phyloP scores from a whole-genome alignment of 2,113 vertebrate genomes.

The Chunga burmeisteri region DNA sequence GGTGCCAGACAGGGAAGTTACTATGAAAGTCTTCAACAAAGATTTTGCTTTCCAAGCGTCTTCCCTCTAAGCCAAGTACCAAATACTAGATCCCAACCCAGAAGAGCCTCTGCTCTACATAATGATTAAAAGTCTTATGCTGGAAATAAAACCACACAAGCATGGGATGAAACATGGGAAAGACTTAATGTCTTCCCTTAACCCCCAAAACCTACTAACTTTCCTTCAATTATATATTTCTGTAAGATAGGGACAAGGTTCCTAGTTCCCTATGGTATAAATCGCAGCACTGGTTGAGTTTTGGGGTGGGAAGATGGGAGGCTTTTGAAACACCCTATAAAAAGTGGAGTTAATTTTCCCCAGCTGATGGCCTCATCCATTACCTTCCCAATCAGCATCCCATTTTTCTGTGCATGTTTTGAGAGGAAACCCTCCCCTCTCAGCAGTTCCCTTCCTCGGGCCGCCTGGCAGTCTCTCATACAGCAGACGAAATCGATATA shows the following conservation, averaged over 20 bases:
- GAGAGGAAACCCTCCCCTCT: background rate
- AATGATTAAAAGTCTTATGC: background rate
- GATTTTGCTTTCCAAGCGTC: background rate
- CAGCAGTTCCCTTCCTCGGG: background rate
- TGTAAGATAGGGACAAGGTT: background rate
- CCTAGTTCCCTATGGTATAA: background rate
- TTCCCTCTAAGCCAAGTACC: background rate
- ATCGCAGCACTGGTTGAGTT: fast-evolving
- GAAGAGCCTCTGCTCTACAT: background rate
- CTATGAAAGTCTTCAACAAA: background rate
- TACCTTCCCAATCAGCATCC: background rate
- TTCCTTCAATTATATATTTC: background rate
- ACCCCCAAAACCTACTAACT: background rate
- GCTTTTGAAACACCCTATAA: background rate
- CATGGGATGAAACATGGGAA: background rate
- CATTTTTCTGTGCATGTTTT: background rate
- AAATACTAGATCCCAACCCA: background rate
- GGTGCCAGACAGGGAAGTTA: background rate
- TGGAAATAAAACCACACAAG: background rate
- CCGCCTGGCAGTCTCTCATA: background rate
- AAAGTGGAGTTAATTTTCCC: background rate
- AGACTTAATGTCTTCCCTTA: background rate
- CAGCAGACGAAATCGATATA: background rate
- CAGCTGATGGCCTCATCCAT: background rate
- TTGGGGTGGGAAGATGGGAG: background rate